Base-by-base conservation (phyloP, 1,140 invertebrate species). In the Oedothorax gibbosus region DNA sequence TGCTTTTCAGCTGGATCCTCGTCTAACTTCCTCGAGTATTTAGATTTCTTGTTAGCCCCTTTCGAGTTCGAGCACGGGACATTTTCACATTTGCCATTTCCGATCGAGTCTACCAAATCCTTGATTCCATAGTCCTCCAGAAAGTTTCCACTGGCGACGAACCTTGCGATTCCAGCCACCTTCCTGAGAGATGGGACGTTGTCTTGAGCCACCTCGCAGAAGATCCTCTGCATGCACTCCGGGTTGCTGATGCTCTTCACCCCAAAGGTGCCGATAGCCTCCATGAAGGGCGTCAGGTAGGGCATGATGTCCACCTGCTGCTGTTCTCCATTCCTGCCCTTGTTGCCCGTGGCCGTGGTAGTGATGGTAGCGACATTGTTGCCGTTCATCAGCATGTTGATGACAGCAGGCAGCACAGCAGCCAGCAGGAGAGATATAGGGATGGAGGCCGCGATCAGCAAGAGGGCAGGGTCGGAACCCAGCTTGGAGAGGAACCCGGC, bases 181-280 rank as follows among this genome's bases (percentile, higher is more conserved):
- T 77, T 77, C 50, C 53, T 68, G 6, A 77, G 12, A 14, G 57
- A 69, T 0, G 83, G 54, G 53, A 69, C 64, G 15, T 62, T 85
- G 49, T 85, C 83, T 51, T 72, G 64, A 11, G 75, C 83, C 15
- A 85, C 65, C n/a, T 85, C 69, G 56, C 83, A 85, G 21, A 85
- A 78, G 54, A 85, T 85, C 49, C 66, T 77, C 18, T 85, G 83
- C 73, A 69, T 78, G 54, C 83, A 85, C 1, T 85, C 73, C 8
- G 83, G 83, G 15, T 78, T 85, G n/a, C n/a, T 54, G 65, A 85
- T 68, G 57, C 64, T 77, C 20, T 53, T 50, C 12, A 64, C 73
- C 12, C 83, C 75, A 54, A 85, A 85, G 54, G 73, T 78, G 11
- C 83, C 83, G 49, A 85, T 76, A 9, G 75, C 75, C 14, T 85